Evolutionary conservation across 2,797 vertebrate genomes (phyloP).

Genomic region (Neopelma chrysocephalum): DNA sequence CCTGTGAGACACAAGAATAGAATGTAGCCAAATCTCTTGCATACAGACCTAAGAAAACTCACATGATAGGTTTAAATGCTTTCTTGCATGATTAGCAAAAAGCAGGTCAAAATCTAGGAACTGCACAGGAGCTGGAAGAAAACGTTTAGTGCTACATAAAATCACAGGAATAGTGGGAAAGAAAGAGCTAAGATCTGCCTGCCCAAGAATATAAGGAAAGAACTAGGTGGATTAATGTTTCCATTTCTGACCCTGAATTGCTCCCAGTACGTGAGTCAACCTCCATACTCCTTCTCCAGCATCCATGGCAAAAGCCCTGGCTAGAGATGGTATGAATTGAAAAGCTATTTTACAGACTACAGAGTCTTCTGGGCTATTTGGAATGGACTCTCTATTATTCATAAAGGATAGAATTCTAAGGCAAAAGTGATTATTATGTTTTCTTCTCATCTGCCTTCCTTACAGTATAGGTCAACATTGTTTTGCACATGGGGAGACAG

Average conservation of each 20-base stretch:
- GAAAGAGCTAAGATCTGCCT: background rate
- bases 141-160: background rate
- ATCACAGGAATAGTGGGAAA: background rate
- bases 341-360: background rate
- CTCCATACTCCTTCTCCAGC: background rate
- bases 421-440: background rate
- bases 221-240: background rate
- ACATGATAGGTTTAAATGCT: background rate
- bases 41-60: background rate
- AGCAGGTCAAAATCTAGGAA: background rate
- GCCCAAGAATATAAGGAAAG: background rate
- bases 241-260: background rate
- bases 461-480: background rate
- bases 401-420: background rate
- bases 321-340: background rate
- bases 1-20: background rate
- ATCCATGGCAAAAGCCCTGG: background rate
- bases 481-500: background rate
- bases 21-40: background rate
- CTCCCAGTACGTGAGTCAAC: background rate
- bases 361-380: background rate
- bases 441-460: background rate
- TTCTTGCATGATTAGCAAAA: background rate
- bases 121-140: background rate
- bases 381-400: background rate